These are phyloP conservation scores for Periophthalmus magnuspinnatus DNA, from an alignment of 2,797 vertebrate genomes.

Conservation along the genomic window DNA sequence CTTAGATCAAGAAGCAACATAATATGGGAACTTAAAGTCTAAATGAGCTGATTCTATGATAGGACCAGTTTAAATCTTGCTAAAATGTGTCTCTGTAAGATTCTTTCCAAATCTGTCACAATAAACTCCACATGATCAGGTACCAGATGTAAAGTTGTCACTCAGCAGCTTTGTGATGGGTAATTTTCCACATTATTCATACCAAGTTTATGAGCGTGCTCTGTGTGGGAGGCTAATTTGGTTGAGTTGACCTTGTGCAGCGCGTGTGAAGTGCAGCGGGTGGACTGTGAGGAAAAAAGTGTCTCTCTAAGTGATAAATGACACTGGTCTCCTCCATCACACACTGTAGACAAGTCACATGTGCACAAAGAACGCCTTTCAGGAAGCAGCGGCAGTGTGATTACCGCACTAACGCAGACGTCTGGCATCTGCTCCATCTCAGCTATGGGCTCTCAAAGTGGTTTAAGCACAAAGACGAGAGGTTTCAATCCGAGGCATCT, in stretches of 20 bases:
- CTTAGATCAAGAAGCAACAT: no score
- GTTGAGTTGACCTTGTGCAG: slow-evolving; percentile 42
- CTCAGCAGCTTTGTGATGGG: slow-evolving; percentile 12
- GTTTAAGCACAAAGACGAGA: background rate
- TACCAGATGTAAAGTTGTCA: slow-evolving; percentile 11
- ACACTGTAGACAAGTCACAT: slow-evolving; percentile 22
- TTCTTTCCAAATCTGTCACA: background rate
- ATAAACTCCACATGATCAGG: background rate
- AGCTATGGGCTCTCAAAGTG: background rate
- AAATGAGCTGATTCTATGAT: background rate
- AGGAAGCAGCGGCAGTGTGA: slow-evolving; percentile 17
- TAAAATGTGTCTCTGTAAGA: background rate
- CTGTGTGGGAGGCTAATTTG: slow-evolving; percentile 40
- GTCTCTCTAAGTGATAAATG: slow-evolving; percentile 27
- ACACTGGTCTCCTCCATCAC: slow-evolving; percentile 14
- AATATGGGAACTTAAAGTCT: no score
- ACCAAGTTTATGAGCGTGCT: slow-evolving; percentile 28
- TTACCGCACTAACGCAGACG: slow-evolving; percentile 17
- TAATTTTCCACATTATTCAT: slow-evolving; percentile 22
- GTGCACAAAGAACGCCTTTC: slow-evolving; percentile 12
- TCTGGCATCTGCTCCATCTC: background rate
- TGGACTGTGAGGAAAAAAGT: slow-evolving; percentile 35
- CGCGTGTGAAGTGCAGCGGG: slow-evolving; percentile 22
- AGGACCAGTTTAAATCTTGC: background rate
- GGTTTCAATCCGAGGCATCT: background rate